Evolutionary conservation across 2,888 invertebrate species (phyloP).

Genomic region (Limnephilus marmoratus): DNA sequence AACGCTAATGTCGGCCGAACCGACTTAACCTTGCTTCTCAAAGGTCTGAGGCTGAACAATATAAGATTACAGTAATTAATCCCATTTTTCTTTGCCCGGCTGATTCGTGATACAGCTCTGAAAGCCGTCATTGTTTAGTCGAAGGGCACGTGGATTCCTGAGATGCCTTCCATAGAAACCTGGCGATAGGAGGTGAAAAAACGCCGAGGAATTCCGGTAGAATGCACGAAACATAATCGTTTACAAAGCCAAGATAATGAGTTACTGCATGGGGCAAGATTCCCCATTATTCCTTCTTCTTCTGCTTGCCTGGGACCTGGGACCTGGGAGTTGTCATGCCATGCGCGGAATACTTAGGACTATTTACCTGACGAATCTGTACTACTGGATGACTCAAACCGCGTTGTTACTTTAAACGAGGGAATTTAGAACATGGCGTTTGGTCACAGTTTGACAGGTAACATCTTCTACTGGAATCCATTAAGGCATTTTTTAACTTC

Average conservation of each 20-base stretch:
- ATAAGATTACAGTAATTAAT: conserved; percentile 28
- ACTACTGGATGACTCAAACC: neutral
- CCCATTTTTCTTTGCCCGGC: conserved; percentile 15
- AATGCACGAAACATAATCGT: conserved; percentile 63
- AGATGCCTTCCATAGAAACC: conserved; percentile 56
- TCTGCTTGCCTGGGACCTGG: neutral
- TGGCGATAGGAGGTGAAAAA: conserved; percentile 42
- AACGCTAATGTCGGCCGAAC: neutral
- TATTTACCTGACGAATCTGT: neutral
- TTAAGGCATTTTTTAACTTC: neutral
- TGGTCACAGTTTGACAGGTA: neutral
- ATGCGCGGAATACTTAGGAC: neutral
- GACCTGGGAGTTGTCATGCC: conserved; percentile 15
- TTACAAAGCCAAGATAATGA: conserved; percentile 61
- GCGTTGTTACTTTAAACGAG: neutral
- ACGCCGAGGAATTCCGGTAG: conserved; percentile 56
- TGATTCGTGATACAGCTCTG: conserved; percentile 37
- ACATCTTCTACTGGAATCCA: neutral
- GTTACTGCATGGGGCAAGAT: conserved; percentile 37
- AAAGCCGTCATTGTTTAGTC: conserved; percentile 20
- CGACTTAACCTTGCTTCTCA: neutral
- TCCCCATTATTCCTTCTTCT: neutral
- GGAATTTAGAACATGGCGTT: neutral
- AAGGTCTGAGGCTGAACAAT: conserved; percentile 7
- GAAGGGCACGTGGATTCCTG: conserved; percentile 60